Base-by-base conservation (phyloP, 2,113 vertebrate genomes). In the Tretioscincus oriximinensis region DNA sequence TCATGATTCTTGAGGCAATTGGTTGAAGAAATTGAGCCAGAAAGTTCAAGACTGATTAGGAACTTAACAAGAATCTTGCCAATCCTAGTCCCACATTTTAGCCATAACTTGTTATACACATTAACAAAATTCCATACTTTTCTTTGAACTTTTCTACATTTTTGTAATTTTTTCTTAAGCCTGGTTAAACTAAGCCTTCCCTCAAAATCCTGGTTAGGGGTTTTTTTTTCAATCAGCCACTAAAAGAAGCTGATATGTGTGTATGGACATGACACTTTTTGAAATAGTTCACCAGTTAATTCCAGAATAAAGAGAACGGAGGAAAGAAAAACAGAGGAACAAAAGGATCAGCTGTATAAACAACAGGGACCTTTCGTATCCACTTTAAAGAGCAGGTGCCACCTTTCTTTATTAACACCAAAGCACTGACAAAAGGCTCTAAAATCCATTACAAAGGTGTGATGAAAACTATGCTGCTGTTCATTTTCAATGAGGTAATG, bases 341-440 rank as follows among this genome's bases (percentile, higher is more conserved):
- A 24, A 45, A 68, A 63, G 45, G 63, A 31, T 60, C 73, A 68
- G 76, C 73, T 80, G 47, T 9, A 67, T 51, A 77, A 85, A 79
- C 51, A 2, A 0, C 28, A 58, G 45, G 21, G 63, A 20, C 64
- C 66, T 16, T 45, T n/a, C 14, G 0, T 2, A 16, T 22, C 54
- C 73, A 51, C n/a, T 65, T 66, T 70, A 67, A 51, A 72, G 64
- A 31, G 18, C 45, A 24, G 26, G 45, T 1, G 3, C 26, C 24
- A 20, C 76, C 72, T 51, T 76, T 51, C n/a, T 29, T 86, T 73
- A n/a, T 54, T 63, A 65, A 71, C 18, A 47, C 10, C 35, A n/a
- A 64, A 20, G n/a, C 71, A 73, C n/a, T 24, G 2, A 26, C 60
- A 6, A 0, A 75, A 31, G 68, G 10, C 10, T 66, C 66, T 21